These are phyloP conservation scores for Chromis chromis DNA, from an alignment of 2,797 vertebrate species.

Conservation along the genomic window DNA sequence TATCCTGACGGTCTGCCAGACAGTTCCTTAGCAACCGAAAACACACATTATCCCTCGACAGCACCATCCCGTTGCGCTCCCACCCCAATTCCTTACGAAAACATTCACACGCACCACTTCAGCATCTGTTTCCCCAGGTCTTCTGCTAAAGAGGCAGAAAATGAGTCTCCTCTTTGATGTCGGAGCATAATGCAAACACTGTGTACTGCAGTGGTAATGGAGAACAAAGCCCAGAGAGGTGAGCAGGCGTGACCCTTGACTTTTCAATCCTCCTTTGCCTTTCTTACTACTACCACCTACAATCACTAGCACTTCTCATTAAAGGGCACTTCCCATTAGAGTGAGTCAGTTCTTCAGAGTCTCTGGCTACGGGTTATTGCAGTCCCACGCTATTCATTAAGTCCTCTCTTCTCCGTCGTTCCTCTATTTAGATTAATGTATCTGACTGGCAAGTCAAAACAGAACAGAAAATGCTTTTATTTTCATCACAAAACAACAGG, in stretches of 20 bases:
- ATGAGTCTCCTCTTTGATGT: slow-evolving; percentile 68
- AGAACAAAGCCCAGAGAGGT: slow-evolving; percentile 66
- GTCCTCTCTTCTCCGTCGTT: slow-evolving; percentile 19
- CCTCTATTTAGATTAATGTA: slow-evolving; percentile 29
- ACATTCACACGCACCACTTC: slow-evolving; percentile 54
- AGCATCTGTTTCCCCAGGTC: slow-evolving; percentile 62
- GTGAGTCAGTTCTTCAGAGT: slow-evolving; percentile 56
- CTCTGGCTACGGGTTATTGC: slow-evolving; percentile 41
- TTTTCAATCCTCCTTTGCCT: slow-evolving; percentile 62
- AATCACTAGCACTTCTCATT: slow-evolving; percentile 64
- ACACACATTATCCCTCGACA: slow-evolving; percentile 71
- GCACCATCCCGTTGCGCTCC: slow-evolving; percentile 54
- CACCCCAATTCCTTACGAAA: slow-evolving; percentile 43
- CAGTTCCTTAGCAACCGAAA: slow-evolving; percentile 86
- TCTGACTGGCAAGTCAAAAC: neutral
- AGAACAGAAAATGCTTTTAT: neutral
- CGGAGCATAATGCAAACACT: slow-evolving; percentile 50
- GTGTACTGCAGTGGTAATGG: slow-evolving; percentile 42
- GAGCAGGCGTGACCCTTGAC: slow-evolving; percentile 59
- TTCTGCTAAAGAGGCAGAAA: slow-evolving; percentile 60
- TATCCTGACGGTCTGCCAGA: slow-evolving; percentile 66
- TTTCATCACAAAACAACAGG: neutral
- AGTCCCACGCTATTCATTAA: slow-evolving; percentile 51
- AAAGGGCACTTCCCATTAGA: slow-evolving; percentile 68
- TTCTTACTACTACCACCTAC: slow-evolving; percentile 68